Conservation (phyloP, 2,797 vertebrate genomes). For the Masticophis lateralis region DNA sequence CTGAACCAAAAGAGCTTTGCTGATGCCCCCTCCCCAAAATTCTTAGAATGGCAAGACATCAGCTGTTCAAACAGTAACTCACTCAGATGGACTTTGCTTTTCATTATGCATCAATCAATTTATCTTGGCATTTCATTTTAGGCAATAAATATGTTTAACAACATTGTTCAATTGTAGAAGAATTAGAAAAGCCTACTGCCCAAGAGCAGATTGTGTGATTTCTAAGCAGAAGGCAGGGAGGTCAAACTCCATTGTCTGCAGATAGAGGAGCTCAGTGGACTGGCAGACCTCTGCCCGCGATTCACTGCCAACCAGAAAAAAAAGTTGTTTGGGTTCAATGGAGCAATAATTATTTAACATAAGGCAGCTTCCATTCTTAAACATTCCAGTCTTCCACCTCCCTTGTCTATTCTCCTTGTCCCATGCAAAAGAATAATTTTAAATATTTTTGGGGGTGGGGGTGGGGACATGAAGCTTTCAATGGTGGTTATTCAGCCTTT, state of each 20-base stretch:
- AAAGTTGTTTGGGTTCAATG: not conserved
- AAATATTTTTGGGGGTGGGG: not conserved
- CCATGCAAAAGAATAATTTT: conserved; percentile 50
- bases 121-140: conserved; percentile 25
- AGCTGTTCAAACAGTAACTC: conserved; percentile 41
- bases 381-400: not conserved
- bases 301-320: not conserved
- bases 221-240: not conserved
- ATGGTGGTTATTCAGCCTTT: conserved; percentile 40
- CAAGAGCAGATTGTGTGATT: not conserved
- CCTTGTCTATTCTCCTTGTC: conserved; percentile 4
- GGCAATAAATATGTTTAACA: not conserved
- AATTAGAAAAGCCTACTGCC: not conserved
- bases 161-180: conserved; percentile 11
- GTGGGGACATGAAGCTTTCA: conserved; percentile 34
- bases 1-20: conserved; percentile 53
- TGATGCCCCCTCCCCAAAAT: conserved; percentile 58
- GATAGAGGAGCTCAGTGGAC: not conserved
- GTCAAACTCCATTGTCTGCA: not conserved
- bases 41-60: conserved; percentile 51
- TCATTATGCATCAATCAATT: conserved; percentile 42
- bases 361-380: conserved; percentile 22
- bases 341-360: not conserved
- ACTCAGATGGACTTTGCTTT: conserved; percentile 35
- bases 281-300: not conserved